Base-by-base conservation (phyloP, 2,797 vertebrate genomes). In the Pempheris klunzingeri region DNA sequence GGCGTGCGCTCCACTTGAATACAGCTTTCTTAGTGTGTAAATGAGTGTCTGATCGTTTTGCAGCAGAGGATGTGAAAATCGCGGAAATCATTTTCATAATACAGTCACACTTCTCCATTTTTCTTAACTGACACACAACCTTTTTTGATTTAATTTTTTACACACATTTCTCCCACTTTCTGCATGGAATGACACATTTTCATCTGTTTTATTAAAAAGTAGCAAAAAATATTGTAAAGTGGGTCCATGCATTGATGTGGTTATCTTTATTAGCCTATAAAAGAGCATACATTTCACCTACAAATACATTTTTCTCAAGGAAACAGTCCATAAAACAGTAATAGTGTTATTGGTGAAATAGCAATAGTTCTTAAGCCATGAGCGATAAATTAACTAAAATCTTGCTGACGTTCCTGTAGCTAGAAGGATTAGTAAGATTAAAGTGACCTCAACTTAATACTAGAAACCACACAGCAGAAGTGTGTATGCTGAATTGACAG, bases 91-190 rank as follows among this genome's bases (percentile, higher is more conserved):
- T 46, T 81, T 77, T 64, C 58, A 58, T 58, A 54, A 66, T 47
- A 47, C 17, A 20, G 15, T 58, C 22, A 46, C 39, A 64, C 62
- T 75, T 76, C 71, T 43, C 20, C 13, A 22, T 50, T 79, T 60
- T 26, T 58, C 26, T 74, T 12, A 32, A n/a, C 8, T 52, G 1
- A 36, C 50, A 2, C 0, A 10, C 8, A 5, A 26, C 30, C 24
- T 17, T 30, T 41, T 28, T 18, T 15, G 41, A 38, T 15, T 22
- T 64, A 63, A 11, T 43, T 1, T 49, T n/a, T 41, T n/a, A n/a
- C n/a, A n/a, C n/a, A n/a, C n/a, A 10, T 28, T 13, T 36, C 46
- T 3, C 1, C 5, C 15, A 22, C 60, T 82, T 60, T 62, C 32
- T 59, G 46, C 57, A 17, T 55, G 30, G 38, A 22, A 30, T 39